A percentile compares a stretch with the other conserved stretches of the same genome.
phyloP scores from a whole-genome alignment of 1,140 invertebrate genomes.

The Dendroctonus ponderosae region DNA sequence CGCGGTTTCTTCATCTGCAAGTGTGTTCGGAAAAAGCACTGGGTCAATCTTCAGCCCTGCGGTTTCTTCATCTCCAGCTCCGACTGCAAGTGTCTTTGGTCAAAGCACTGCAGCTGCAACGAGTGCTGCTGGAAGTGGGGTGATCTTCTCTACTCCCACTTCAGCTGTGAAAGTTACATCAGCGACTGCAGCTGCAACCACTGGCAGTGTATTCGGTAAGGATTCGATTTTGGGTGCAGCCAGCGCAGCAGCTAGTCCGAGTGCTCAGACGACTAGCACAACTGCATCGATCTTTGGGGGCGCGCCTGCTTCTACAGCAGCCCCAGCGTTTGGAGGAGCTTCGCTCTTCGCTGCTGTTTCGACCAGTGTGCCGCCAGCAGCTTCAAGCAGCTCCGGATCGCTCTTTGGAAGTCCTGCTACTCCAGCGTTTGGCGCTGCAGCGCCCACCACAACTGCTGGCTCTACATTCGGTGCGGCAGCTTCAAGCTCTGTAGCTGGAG shows the following conservation, averaged over 20 bases:
- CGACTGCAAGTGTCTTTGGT: conserved; percentile 32
- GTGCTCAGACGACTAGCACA: no score
- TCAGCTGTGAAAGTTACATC: no score
- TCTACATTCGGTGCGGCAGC: conserved; percentile 5
- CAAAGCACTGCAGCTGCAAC: conserved; percentile 6
- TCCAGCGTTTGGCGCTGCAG: neutral
- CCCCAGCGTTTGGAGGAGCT: no score
- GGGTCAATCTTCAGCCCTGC: conserved; percentile 1
- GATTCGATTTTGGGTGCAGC: neutral
- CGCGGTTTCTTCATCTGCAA: neutral
- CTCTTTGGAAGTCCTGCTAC: conserved; percentile 4
- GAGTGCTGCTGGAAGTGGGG: neutral
- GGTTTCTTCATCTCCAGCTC: conserved; percentile 24
- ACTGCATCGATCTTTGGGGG: conserved; percentile 11
- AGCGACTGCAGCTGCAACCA: neutral
- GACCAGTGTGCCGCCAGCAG: neutral
- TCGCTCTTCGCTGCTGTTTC: no score
- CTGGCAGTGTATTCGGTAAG: neutral
- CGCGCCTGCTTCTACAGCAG: neutral
- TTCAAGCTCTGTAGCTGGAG: no score
- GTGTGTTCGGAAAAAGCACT: neutral
- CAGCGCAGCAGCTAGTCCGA: conserved; percentile 2
- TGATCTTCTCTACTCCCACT: neutral
- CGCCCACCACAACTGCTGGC: conserved; percentile 14
- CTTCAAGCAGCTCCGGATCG: neutral